Conservation (phyloP, 2,797 vertebrate species). For the Notolepis coatsorum region DNA sequence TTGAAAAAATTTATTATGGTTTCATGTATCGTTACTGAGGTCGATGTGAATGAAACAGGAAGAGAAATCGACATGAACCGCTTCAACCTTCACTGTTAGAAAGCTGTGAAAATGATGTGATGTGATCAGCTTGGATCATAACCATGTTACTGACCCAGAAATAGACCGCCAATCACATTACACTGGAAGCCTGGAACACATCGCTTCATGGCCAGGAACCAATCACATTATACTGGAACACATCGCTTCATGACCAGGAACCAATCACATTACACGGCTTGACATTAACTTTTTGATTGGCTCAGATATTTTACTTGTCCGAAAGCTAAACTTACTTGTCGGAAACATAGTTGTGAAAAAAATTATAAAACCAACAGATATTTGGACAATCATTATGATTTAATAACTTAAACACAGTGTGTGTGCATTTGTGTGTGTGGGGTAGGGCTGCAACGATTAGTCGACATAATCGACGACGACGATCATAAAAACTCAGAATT, state of each 20-base stretch:
- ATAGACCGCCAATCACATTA: slow-evolving; percentile 57
- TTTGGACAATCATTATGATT: too few species aligned
- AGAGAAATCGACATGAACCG: neutral
- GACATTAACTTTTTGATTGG: too few species aligned
- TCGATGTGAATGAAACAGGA: neutral
- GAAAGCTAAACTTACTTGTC: too few species aligned
- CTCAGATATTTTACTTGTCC: too few species aligned
- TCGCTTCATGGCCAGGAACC: slow-evolving; percentile 2
- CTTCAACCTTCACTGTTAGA: neutral
- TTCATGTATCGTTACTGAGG: neutral
- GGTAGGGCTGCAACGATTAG: too few species aligned
- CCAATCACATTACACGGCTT: neutral
- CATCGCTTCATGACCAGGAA: neutral
- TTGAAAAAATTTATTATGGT: too few species aligned
- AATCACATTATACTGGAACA: slow-evolving; percentile 50
- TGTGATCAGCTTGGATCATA: slow-evolving; percentile 29
- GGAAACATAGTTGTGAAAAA: too few species aligned
- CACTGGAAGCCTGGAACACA: slow-evolving; percentile 11
- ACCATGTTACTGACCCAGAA: slow-evolving; percentile 39
- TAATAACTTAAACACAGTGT: too few species aligned
- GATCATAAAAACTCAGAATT: too few species aligned
- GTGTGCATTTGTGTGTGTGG: too few species aligned
- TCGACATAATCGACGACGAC: too few species aligned
- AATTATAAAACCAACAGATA: too few species aligned
- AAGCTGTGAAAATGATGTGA: slow-evolving; percentile 11